Evolutionary conservation across 2,113 vertebrate species (phyloP).

Genomic region (Capreolus pygargus): DNA sequence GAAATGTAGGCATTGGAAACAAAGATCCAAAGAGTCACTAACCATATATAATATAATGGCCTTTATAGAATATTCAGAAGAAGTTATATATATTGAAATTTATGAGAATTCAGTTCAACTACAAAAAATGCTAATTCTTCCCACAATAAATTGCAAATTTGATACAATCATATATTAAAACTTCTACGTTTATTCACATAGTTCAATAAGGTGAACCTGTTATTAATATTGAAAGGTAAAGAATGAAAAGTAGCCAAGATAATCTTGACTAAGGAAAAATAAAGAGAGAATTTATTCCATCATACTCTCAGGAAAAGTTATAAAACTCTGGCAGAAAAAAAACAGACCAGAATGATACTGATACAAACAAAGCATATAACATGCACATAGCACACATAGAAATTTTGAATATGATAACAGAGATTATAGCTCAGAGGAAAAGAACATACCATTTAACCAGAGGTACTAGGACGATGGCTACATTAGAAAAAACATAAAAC

Average conservation of each 20-base stretch:
- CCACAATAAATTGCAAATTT: background rate
- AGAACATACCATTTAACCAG: background rate
- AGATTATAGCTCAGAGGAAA: background rate
- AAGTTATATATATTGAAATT: background rate
- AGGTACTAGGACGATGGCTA: background rate
- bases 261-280: background rate
- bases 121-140: background rate
- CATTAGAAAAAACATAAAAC: background rate
- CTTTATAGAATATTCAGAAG: background rate
- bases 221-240: background rate
- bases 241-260: background rate
- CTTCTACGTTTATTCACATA: background rate
- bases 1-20: background rate
- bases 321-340: background rate
- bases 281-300: background rate
- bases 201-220: background rate
- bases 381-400: background rate
- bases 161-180: background rate
- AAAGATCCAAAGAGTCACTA: background rate
- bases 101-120: background rate
- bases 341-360: background rate
- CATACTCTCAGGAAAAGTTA: background rate
- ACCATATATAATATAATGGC: background rate
- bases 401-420: background rate
- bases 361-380: background rate